phyloP scores from a whole-genome alignment of 1,140 invertebrate genomes.

The Hylaeus anthracinus region DNA sequence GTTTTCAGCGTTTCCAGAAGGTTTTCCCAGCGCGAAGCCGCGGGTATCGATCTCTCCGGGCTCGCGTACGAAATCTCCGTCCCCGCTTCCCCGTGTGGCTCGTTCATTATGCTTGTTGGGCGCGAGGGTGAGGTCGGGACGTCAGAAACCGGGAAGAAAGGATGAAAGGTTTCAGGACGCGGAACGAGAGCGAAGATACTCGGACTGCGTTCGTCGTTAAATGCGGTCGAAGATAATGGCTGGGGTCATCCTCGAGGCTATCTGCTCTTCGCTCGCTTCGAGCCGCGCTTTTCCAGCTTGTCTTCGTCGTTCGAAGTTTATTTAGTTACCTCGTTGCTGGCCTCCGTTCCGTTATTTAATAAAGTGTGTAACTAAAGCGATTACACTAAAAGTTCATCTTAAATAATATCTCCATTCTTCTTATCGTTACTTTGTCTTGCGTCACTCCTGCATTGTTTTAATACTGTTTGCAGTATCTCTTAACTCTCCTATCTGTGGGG shows the following conservation, averaged over 20 bases:
- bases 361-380: no score
- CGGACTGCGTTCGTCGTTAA: slow-evolving; percentile 16
- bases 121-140: background rate
- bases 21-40: slow-evolving; percentile 20
- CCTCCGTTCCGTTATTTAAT: no score
- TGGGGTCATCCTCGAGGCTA: slow-evolving; percentile 59
- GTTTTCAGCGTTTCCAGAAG: slow-evolving; percentile 41
- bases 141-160: slow-evolving; percentile 7
- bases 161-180: background rate
- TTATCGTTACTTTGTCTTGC: no score
- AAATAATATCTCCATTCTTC: no score
- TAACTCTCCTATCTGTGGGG: no score
- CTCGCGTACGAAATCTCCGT: slow-evolving; percentile 45
- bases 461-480: no score
- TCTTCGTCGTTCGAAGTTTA: background rate
- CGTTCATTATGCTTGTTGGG: background rate
- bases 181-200: background rate
- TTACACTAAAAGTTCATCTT: no score
- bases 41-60: slow-evolving; percentile 37
- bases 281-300: background rate
- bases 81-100: slow-evolving; percentile 5
- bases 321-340: background rate
- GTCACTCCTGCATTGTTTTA: no score
- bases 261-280: slow-evolving; percentile 15
- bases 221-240: slow-evolving; percentile 56